Conservation (phyloP, 2,113 vertebrate species). For the Ancistrus triradiatus region DNA sequence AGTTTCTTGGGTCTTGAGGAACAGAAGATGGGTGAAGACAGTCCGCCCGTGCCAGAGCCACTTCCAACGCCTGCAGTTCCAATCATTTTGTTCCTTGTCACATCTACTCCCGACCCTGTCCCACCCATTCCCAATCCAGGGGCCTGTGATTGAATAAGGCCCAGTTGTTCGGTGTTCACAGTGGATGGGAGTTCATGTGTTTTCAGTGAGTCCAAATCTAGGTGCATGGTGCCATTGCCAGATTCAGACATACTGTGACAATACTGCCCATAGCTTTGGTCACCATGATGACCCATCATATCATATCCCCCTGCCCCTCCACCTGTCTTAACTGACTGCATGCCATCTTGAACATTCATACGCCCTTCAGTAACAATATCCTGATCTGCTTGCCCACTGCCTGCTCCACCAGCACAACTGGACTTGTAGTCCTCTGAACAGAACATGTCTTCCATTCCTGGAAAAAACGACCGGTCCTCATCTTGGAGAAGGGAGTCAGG, state of each 20-base stretch:
- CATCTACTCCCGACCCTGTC: slow-evolving; percentile 48
- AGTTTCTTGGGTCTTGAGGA: slow-evolving; percentile 87
- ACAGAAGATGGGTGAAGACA: slow-evolving; percentile 81
- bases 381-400: slow-evolving; percentile 54
- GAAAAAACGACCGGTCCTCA: slow-evolving; percentile 83
- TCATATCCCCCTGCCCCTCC: slow-evolving; percentile 64
- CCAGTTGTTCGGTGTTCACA: slow-evolving; percentile 85
- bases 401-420: slow-evolving; percentile 62
- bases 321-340: slow-evolving; percentile 58
- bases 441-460: slow-evolving; percentile 93
- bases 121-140: slow-evolving; percentile 53
- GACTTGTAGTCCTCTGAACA: slow-evolving; percentile 80
- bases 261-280: slow-evolving; percentile 68
- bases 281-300: slow-evolving; percentile 69
- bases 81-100: slow-evolving; percentile 61
- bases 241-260: slow-evolving; percentile 62
- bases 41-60: slow-evolving; percentile 45
- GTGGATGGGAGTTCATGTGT: slow-evolving; percentile 81
- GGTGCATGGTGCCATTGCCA: slow-evolving; percentile 62
- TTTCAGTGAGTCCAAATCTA: slow-evolving; percentile 76
- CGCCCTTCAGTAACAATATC: slow-evolving; percentile 58
- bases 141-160: slow-evolving; percentile 80
- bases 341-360: slow-evolving; percentile 50
- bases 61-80: slow-evolving; percentile 47
- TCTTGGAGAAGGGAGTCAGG: slow-evolving; percentile 84